Percentiles rank a stretch among this genome's conserved stretches.
Conservation (phyloP, 2,888 invertebrate genomes). For the Ramazzottius varieornatus region DNA sequence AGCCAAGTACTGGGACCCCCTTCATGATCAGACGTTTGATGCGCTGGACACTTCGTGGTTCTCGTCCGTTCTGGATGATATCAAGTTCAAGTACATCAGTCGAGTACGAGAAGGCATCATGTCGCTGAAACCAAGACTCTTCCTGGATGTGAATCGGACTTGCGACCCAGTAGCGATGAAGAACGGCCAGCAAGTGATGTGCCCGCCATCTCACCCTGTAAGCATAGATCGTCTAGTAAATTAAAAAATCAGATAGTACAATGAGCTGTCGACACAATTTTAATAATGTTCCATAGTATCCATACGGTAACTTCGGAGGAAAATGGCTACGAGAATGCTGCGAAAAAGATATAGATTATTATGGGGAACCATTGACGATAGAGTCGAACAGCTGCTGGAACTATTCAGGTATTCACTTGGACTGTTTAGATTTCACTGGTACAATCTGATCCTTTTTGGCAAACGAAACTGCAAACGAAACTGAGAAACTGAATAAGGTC, state of each 20-base stretch:
- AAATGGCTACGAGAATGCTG: neutral
- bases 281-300: neutral
- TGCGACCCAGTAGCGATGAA: neutral
- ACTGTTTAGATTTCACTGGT: no score
- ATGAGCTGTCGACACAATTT: no score
- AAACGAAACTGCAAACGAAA: no score
- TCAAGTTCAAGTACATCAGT: neutral
- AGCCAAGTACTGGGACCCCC: neutral
- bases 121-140: neutral
- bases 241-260: no score
- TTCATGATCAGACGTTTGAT: neutral
- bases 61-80: neutral
- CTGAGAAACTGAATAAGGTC: no score
- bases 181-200: neutral
- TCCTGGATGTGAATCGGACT: neutral
- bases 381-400: neutral
- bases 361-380: neutral
- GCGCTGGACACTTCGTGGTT: neutral
- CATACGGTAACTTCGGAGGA: neutral
- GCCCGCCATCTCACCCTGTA: neutral
- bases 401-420: neutral
- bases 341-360: neutral
- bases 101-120: neutral
- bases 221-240: neutral
- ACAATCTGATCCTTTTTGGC: no score